Evolutionary conservation across 2,888 invertebrate species (phyloP).

Genomic region (Philaethria dido): DNA sequence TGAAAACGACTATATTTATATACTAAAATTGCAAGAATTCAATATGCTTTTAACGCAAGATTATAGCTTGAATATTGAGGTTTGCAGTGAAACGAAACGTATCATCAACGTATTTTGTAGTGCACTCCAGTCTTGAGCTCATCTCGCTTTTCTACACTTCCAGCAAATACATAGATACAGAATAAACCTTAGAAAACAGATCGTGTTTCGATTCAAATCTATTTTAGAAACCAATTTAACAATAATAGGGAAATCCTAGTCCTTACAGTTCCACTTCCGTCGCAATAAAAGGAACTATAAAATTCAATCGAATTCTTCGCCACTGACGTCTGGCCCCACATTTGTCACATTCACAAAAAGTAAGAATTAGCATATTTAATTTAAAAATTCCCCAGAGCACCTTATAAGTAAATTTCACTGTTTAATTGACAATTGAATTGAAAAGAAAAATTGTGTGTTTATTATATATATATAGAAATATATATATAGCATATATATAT

Average conservation of each 20-base stretch:
- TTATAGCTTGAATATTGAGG: not conserved
- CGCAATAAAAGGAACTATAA: constrained; percentile 63
- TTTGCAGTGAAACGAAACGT: constrained; percentile 1
- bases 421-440: constrained; percentile 23
- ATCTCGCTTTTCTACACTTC: constrained; percentile 21
- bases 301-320: constrained; percentile 69
- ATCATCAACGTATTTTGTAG: constrained; percentile 11
- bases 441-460: not conserved
- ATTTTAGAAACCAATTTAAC: constrained; percentile 44
- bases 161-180: constrained; percentile 26
- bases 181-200: constrained; percentile 34
- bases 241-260: constrained; percentile 45
- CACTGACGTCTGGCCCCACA: constrained; percentile 61
- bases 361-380: constrained; percentile 74
- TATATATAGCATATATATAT: too few species aligned
- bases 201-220: constrained; percentile 42
- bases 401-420: constrained; percentile 37
- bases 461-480: too few species aligned
- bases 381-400: constrained; percentile 49
- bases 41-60: not conserved
- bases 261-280: constrained; percentile 46
- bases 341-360: constrained; percentile 60
- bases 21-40: constrained; percentile 1
- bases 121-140: constrained; percentile 21
- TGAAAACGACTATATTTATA: not conserved